Base-by-base conservation (phyloP, 2,888 invertebrate genomes). In the Drosophila tripunctata region DNA sequence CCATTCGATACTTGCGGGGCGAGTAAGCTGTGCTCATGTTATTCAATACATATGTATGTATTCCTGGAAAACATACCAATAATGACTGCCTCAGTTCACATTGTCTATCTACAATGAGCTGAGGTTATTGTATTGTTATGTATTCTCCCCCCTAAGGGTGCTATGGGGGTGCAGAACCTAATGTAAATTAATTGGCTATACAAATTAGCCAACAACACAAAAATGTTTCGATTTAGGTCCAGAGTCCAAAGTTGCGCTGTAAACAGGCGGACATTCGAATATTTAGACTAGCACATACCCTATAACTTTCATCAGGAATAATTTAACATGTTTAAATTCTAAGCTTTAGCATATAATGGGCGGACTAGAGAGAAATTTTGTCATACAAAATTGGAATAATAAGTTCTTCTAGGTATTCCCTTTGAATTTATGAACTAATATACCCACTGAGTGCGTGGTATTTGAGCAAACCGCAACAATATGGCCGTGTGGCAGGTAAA, bases 111-210 rank as follows among this genome's bases (percentile, higher is more conserved):
- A 63, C 44, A 57, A 51, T 41, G 12, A 31, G 24, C n/a, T n/a
- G n/a, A n/a, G n/a, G n/a, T n/a, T n/a, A n/a, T n/a, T n/a, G n/a
- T n/a, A n/a, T n/a, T n/a, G n/a, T n/a, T n/a, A n/a, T n/a, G n/a
- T n/a, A n/a, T 54, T 36, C 19, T 31, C 36, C 38, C 6, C n/a
- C n/a, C n/a, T n/a, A n/a, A n/a, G n/a, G n/a, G n/a, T n/a, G n/a
- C n/a, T n/a, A n/a, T n/a, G n/a, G n/a, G n/a, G n/a, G n/a, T n/a
- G n/a, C n/a, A n/a, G n/a, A n/a, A 60, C 41, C 74, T 75, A 75
- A 77, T 77, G 58, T 61, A 78, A 86, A 82, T 84, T 82, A 86
- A 86, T 80, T 84, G 82, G 60, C 65, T 60, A 68, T 68, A 67
- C 75, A 86, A 86, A 86, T 87, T 86, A 86, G 81, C 56, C 31